Conservation (phyloP, 2,888 invertebrate genomes). For the Campoletis raptor region DNA sequence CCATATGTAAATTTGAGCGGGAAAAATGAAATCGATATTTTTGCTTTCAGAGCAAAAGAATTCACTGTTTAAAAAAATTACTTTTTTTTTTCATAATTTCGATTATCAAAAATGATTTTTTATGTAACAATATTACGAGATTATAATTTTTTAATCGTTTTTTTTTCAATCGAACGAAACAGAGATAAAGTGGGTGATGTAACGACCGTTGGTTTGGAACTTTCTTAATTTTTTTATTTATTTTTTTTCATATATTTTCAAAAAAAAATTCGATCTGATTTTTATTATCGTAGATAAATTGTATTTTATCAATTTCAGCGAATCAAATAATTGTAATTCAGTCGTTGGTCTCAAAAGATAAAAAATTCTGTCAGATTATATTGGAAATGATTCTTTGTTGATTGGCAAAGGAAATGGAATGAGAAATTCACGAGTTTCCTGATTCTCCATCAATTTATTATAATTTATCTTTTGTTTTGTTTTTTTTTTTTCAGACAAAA, state of each 20-base stretch:
- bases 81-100: not conserved
- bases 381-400: not conserved
- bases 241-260: not conserved
- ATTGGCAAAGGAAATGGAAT: not conserved
- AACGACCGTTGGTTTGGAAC: not conserved
- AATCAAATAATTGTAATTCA: not conserved
- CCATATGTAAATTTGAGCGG: not conserved
- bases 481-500: not conserved
- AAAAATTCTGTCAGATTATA: not conserved
- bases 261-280: not conserved
- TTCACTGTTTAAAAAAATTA: not conserved
- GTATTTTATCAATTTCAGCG: not conserved
- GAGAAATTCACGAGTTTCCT: not conserved
- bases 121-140: not conserved
- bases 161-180: not conserved
- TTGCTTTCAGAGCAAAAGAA: not conserved
- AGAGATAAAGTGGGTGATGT: not conserved
- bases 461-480: constrained; percentile 1
- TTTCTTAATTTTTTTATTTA: not conserved
- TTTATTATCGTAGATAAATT: not conserved
- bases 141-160: not conserved
- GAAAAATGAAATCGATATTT: not conserved
- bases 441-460: not conserved
- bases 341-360: not conserved
- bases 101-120: not conserved